Conservation (phyloP, 1,140 invertebrate genomes). For the Bombus ignitus region DNA sequence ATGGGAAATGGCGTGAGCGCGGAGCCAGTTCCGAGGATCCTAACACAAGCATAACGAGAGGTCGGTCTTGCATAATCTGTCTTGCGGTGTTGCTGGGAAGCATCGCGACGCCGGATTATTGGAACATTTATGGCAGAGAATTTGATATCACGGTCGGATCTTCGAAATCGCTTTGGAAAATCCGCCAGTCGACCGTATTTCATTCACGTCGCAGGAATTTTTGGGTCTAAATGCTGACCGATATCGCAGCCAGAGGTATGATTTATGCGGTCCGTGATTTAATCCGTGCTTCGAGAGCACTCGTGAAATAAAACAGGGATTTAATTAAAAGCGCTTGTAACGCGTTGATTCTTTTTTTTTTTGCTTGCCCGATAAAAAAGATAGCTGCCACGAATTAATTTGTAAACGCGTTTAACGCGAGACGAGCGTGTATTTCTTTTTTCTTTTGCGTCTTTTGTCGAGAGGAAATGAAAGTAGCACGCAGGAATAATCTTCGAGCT, state of each 20-base stretch:
- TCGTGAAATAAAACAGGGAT: background rate
- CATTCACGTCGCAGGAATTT: background rate
- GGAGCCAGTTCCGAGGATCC: slow-evolving; percentile 51
- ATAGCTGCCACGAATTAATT: background rate
- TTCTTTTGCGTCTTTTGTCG: no score
- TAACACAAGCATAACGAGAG: slow-evolving; percentile 58
- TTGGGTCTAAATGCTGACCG: slow-evolving; percentile 1
- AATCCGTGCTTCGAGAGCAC: slow-evolving; percentile 9
- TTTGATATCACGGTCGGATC: slow-evolving; percentile 17
- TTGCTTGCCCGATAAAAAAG: background rate
- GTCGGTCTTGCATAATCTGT: slow-evolving; percentile 68
- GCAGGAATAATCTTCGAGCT: background rate
- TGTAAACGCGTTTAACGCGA: background rate
- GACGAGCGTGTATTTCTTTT: background rate
- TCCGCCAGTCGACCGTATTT: slow-evolving; percentile 5
- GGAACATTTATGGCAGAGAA: slow-evolving; percentile 40
- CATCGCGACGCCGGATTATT: slow-evolving; percentile 51
- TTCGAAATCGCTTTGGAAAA: slow-evolving; percentile 14
- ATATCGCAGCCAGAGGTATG: background rate
- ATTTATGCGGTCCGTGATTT: background rate
- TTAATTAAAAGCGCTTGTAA: slow-evolving; percentile 4
- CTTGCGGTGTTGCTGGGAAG: slow-evolving; percentile 63
- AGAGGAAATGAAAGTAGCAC: background rate
- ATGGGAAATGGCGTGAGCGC: slow-evolving; percentile 63
- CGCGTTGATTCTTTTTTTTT: no score